Conservation (phyloP, 2,888 invertebrate species). For the Coenonympha arcania region DNA sequence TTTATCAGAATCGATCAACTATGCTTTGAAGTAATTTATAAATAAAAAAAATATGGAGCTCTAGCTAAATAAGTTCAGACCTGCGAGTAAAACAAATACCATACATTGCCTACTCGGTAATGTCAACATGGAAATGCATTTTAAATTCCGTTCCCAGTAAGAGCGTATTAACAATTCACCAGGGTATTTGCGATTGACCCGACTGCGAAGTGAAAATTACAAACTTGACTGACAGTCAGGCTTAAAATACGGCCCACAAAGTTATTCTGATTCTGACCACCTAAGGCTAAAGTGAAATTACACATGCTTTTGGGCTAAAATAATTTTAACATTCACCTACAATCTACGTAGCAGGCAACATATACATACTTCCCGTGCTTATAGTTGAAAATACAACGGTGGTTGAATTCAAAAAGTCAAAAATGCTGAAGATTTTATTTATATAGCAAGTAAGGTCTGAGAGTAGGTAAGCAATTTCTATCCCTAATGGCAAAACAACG, state of each 20-base stretch:
- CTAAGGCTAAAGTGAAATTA: background rate
- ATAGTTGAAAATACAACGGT: too few species aligned
- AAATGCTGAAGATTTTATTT: too few species aligned
- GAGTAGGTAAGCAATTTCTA: too few species aligned
- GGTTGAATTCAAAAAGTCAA: background rate
- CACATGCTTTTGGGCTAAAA: background rate
- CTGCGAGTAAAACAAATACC: background rate
- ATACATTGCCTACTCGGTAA: too few species aligned
- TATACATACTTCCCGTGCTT: too few species aligned
- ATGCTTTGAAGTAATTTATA: too few species aligned
- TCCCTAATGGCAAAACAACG: too few species aligned
- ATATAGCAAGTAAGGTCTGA: too few species aligned
- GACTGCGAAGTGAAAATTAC: constrained; percentile 24
- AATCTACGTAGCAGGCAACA: too few species aligned
- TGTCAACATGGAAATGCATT: constrained; percentile 19
- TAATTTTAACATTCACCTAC: too few species aligned
- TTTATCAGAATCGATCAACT: too few species aligned
- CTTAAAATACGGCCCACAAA: constrained; percentile 18
- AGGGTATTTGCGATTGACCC: constrained; percentile 21
- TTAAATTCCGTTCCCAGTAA: constrained; percentile 19
- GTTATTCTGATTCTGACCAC: constrained; percentile 8
- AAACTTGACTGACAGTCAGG: constrained; percentile 26
- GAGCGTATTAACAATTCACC: constrained; percentile 26
- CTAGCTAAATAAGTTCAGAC: background rate
- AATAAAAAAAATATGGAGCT: background rate